A percentile compares a stretch with the other conserved stretches of the same genome.
Conservation (phyloP, 2,113 vertebrate genomes). For the Fregetta grallaria region DNA sequence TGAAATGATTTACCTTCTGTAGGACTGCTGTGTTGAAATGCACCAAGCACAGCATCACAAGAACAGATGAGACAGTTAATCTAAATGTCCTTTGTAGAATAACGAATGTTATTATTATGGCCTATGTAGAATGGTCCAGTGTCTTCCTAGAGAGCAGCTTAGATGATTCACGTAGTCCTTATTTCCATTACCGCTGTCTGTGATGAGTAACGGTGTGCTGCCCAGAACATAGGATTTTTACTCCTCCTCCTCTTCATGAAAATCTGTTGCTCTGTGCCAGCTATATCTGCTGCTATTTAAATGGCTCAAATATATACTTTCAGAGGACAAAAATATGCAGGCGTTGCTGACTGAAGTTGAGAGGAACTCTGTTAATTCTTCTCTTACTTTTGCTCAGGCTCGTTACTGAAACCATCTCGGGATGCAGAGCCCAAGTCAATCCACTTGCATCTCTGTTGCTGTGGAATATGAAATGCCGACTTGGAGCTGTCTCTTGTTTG, state of each 20-base stretch:
- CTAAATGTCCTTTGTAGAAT: neutral
- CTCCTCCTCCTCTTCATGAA: neutral
- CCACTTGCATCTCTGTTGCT: slow-evolving; percentile 16
- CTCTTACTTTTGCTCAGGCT: neutral
- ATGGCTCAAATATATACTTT: neutral
- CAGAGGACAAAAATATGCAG: neutral
- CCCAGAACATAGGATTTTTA: neutral
- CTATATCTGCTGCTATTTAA: slow-evolving; percentile 25
- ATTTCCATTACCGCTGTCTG: neutral
- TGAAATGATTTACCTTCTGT: neutral
- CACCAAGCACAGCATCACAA: neutral
- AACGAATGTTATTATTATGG: neutral
- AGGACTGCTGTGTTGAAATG: neutral
- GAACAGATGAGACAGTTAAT: neutral
- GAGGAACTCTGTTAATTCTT: slow-evolving; percentile 20
- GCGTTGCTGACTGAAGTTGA: neutral
- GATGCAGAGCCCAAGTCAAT: slow-evolving; percentile 2
- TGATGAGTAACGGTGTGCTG: neutral
- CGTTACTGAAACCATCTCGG: neutral
- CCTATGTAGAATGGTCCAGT: neutral
- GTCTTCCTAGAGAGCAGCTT: neutral
- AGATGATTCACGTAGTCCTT: neutral
- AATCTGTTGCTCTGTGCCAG: neutral
- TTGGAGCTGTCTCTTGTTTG: neutral
- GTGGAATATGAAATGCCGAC: slow-evolving; percentile 9